phyloP scores from a whole-genome alignment of 1,140 invertebrate genomes.

The Tenebrio molitor region DNA sequence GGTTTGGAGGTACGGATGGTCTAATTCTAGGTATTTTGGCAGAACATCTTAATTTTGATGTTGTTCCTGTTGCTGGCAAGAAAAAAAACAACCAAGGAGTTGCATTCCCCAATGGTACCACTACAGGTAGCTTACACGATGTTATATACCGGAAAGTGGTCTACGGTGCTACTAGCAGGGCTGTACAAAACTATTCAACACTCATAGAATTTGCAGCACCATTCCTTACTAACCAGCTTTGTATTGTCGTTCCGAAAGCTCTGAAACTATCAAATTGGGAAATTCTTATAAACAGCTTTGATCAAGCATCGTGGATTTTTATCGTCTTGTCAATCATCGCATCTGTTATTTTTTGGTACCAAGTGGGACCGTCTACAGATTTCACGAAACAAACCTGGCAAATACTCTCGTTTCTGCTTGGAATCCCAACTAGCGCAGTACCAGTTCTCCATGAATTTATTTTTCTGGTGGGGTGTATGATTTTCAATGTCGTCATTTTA shows the following conservation, averaged over 20 bases:
- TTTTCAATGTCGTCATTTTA: constrained; percentile 24
- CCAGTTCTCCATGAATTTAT: not conserved
- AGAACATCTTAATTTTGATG: constrained; percentile 63
- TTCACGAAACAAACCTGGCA: too few relatives aligned
- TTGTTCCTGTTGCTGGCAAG: constrained; percentile 46
- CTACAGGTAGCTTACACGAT: not conserved
- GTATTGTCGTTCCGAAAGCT: not conserved
- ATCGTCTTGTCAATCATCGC: not conserved
- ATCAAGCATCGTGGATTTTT: not conserved
- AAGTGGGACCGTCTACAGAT: too few relatives aligned
- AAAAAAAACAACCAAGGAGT: constrained; percentile 60
- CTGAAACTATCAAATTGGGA: not conserved
- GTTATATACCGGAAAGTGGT: not conserved
- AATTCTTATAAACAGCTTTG: not conserved
- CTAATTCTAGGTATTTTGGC: constrained; percentile 59
- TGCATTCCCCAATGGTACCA: constrained; percentile 53
- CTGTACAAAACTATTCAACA: not conserved
- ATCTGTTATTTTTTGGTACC: not conserved
- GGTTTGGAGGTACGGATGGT: constrained; percentile 59
- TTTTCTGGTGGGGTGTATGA: constrained; percentile 8
- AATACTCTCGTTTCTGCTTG: not conserved
- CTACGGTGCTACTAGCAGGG: not conserved
- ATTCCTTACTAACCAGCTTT: not conserved
- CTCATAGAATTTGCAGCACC: not conserved
- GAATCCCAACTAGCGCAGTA: not conserved